Evolutionary conservation across 1,140 invertebrate species (phyloP).

Genomic region (Pantala flavescens): DNA sequence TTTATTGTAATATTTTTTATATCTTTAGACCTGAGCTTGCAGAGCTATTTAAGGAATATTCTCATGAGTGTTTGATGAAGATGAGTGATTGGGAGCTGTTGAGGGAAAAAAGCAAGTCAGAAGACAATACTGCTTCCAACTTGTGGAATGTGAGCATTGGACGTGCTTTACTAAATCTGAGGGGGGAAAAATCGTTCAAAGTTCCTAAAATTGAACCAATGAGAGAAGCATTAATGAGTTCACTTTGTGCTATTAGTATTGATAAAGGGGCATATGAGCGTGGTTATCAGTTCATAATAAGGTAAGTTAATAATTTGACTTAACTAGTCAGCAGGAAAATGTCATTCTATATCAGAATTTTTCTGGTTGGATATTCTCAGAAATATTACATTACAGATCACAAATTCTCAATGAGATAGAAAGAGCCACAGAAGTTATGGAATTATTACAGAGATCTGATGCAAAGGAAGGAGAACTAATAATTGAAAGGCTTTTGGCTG

Average conservation of each 20-base stretch:
- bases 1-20: background rate
- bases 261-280: constrained; percentile 66
- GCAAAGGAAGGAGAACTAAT: background rate
- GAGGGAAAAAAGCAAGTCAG: background rate
- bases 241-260: constrained; percentile 29
- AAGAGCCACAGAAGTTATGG: constrained; percentile 39
- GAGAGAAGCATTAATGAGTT: background rate
- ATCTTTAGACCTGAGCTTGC: constrained; percentile 33
- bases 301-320: constrained; percentile 38
- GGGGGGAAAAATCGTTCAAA: background rate
- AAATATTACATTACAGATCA: constrained; percentile 29
- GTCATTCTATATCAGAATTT: no score
- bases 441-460: background rate
- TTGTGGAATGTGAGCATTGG: background rate
- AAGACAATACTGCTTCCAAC: background rate
- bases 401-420: constrained; percentile 50
- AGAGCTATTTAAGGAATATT: constrained; percentile 35
- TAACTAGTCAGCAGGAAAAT: no score
- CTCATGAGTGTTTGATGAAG: background rate
- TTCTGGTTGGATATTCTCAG: no score
- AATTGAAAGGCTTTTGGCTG: background rate
- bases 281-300: constrained; percentile 69
- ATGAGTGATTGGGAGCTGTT: background rate
- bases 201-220: background rate
- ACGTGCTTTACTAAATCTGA: background rate